phyloP scores from a whole-genome alignment of 2,888 invertebrate genomes.

The Lasioglossum figueresi region DNA sequence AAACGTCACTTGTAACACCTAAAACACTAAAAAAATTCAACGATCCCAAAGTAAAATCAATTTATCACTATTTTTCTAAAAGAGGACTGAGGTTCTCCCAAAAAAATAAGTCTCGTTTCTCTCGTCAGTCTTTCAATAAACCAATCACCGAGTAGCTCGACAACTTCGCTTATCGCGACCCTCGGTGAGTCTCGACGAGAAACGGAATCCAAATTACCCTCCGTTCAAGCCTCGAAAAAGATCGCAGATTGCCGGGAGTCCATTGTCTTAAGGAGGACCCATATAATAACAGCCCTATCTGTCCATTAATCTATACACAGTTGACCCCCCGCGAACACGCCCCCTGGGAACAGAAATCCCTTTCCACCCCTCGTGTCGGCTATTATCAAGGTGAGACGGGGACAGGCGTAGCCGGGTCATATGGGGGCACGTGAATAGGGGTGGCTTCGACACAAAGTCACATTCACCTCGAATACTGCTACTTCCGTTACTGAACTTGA shows the following conservation, averaged over 20 bases:
- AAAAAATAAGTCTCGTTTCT: not conserved
- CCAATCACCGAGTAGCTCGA: slow-evolving; percentile 15
- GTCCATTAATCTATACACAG: slow-evolving; percentile 60
- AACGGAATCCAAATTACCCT: slow-evolving; percentile 47
- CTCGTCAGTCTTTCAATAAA: slow-evolving; percentile 5
- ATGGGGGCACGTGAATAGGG: slow-evolving; percentile 40
- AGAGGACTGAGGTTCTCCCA: not conserved
- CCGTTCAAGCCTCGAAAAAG: slow-evolving; percentile 39
- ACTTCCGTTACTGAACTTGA: not conserved
- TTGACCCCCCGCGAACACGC: slow-evolving; percentile 26
- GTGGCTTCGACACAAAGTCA: slow-evolving; percentile 6
- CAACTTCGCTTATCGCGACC: slow-evolving; percentile 14
- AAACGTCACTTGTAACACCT: not conserved
- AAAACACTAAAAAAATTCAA: not conserved
- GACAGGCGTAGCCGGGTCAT: slow-evolving; percentile 20
- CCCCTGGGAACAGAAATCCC: slow-evolving; percentile 38
- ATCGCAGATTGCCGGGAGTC: slow-evolving; percentile 48
- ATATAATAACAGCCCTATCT: slow-evolving; percentile 56
- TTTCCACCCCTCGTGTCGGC: slow-evolving; percentile 20
- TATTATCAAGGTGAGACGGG: slow-evolving; percentile 47
- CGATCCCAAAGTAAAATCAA: not conserved
- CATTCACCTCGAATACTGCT: not conserved
- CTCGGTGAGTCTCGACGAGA: not conserved
- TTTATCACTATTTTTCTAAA: not conserved
- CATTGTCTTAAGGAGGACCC: slow-evolving; percentile 48